Percentiles rank a stretch among this genome's conserved stretches.
Evolutionary conservation across 2,797 vertebrate genomes (phyloP).

Genomic region (Hypotaenidia okinawae): DNA sequence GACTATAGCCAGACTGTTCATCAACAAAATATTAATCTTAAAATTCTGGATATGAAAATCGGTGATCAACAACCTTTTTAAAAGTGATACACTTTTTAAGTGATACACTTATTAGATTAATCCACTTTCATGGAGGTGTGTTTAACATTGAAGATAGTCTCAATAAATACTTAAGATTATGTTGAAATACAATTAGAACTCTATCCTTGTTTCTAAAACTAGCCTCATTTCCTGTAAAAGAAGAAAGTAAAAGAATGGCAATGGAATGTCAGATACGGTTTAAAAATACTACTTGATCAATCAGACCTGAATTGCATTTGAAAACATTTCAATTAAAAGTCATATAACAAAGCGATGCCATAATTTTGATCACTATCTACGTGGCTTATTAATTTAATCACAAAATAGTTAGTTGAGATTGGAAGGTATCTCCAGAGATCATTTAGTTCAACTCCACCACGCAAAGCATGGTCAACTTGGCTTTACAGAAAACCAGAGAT

Average conservation of each 20-base stretch:
- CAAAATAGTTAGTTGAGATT: not conserved
- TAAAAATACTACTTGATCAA: not conserved
- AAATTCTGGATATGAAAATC: not conserved
- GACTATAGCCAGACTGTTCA: not conserved
- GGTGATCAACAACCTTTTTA: not conserved
- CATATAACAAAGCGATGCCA: not conserved
- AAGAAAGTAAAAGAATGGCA: not conserved
- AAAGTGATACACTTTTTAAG: not conserved
- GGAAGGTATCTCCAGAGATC: not conserved
- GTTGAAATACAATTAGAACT: not conserved
- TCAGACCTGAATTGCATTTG: not conserved
- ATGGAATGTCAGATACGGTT: not conserved
- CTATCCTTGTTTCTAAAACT: not conserved
- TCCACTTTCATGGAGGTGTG: not conserved
- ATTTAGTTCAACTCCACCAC: not conserved
- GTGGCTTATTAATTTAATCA: slow-evolving; percentile 20
- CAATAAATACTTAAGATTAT: not conserved
- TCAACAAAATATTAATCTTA: not conserved
- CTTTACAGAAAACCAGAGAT: slow-evolving; percentile 23
- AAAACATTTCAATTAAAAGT: slow-evolving; percentile 11
- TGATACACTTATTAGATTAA: not conserved
- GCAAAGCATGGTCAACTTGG: not conserved
- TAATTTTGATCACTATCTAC: not conserved
- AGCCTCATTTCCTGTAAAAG: not conserved
- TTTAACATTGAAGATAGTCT: not conserved